Evolutionary conservation across 2,888 invertebrate species (phyloP).

Genomic region (Himalopsyche tibetana): DNA sequence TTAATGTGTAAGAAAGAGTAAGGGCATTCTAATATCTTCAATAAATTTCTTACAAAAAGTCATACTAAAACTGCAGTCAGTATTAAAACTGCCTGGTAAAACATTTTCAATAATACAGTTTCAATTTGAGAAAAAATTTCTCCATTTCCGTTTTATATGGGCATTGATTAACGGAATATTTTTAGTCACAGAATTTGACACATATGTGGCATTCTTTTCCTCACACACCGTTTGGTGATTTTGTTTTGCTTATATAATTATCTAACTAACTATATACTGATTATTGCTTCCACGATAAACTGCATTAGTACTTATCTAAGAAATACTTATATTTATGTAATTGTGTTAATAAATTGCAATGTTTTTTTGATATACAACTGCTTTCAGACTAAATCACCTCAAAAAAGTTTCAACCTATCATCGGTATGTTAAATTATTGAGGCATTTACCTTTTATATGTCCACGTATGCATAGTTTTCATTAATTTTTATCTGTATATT

Average conservation of each 20-base stretch:
- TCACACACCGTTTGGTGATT: neutral
- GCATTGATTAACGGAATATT: too few relatives aligned
- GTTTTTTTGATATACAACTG: slow-evolving; percentile 6
- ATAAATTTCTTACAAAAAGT: too few relatives aligned
- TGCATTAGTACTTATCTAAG: neutral
- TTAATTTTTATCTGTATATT: slow-evolving; percentile 66
- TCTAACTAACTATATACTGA: neutral
- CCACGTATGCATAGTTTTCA: slow-evolving; percentile 44
- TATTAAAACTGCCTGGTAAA: too few relatives aligned
- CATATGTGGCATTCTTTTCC: too few relatives aligned
- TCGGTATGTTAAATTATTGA: slow-evolving; percentile 12
- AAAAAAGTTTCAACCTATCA: slow-evolving; percentile 17
- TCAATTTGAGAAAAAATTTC: too few relatives aligned
- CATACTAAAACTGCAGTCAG: too few relatives aligned
- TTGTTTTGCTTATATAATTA: slow-evolving; percentile 8
- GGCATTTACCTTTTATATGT: slow-evolving; percentile 14
- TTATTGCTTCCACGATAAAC: neutral
- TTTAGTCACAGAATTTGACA: too few relatives aligned
- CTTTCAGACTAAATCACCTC: slow-evolving; percentile 26
- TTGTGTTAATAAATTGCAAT: neutral
- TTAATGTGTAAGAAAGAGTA: too few relatives aligned
- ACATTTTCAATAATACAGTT: too few relatives aligned
- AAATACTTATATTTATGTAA: neutral
- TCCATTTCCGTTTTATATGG: too few relatives aligned
- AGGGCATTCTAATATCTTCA: too few relatives aligned